Conservation (phyloP, 2,888 invertebrate species). For the Holacanthella duospinosa region DNA sequence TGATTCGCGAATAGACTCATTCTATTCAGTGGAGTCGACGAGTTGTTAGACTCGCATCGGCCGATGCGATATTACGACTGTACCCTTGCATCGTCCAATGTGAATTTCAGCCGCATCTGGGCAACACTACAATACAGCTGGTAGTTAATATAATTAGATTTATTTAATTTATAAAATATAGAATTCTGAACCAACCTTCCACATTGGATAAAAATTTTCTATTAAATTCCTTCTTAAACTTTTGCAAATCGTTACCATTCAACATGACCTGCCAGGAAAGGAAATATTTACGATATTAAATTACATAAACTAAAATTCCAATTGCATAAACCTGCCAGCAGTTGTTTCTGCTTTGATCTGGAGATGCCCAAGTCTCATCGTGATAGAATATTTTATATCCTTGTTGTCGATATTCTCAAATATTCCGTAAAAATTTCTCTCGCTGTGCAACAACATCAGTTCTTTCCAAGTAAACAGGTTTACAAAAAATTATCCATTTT, state of each 20-base stretch:
- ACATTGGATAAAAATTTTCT: neutral
- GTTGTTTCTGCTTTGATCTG: neutral
- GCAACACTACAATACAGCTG: too few species aligned
- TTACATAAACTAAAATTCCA: neutral
- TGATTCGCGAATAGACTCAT: too few species aligned
- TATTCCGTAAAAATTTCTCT: neutral
- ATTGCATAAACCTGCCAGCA: neutral
- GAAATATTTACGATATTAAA: too few species aligned
- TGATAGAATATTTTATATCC: neutral
- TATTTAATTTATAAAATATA: too few species aligned
- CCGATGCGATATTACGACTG: too few species aligned
- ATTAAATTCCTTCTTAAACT: neutral
- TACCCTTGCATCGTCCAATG: too few species aligned
- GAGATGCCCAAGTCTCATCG: conserved; percentile 4
- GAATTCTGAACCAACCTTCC: neutral
- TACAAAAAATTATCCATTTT: too few species aligned
- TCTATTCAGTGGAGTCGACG: too few species aligned
- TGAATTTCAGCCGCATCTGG: too few species aligned
- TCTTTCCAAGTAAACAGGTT: neutral
- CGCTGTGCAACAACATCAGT: neutral
- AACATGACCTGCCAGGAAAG: neutral
- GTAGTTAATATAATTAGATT: too few species aligned
- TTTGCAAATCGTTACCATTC: neutral
- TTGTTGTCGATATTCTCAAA: neutral
- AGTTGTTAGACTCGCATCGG: too few species aligned